These are phyloP conservation scores for Actenoides hombroni DNA, from an alignment of 2,113 vertebrate genomes.

Conservation along the genomic window DNA sequence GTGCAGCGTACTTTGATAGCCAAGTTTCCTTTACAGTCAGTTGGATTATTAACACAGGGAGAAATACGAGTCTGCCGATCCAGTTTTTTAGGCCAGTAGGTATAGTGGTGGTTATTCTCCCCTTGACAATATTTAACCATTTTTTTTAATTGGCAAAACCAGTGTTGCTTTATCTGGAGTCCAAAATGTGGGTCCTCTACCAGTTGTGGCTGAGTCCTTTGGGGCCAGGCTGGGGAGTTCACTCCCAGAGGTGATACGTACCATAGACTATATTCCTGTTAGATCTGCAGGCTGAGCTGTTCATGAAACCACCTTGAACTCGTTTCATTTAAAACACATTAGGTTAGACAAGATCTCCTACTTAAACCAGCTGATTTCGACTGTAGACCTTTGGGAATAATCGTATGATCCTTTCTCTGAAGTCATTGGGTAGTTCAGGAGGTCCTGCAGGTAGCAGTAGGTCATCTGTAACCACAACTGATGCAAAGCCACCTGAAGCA, in stretches of 20 bases:
- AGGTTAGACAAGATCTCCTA: background rate
- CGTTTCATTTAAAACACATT: background rate
- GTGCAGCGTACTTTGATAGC: background rate
- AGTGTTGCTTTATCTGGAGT: background rate
- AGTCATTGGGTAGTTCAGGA: background rate
- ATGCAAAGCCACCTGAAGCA: background rate
- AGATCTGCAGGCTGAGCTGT: background rate
- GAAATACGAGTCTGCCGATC: accelerated
- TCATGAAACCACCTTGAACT: background rate
- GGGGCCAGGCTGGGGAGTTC: background rate
- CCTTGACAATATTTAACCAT: background rate
- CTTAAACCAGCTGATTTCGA: background rate
- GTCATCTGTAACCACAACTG: background rate
- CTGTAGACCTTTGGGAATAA: background rate
- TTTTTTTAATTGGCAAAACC: background rate
- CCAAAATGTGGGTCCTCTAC: background rate
- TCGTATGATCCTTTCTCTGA: background rate
- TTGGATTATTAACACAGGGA: background rate
- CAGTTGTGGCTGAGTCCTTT: background rate
- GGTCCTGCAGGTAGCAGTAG: background rate
- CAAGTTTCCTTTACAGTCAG: background rate
- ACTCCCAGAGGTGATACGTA: accelerated
- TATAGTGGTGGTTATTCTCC: background rate
- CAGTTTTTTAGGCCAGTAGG: background rate
- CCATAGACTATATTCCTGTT: background rate